Evolutionary conservation across 53 echinoderm and acorn worm species (phyloP).

Genomic region (Henricia sp.): DNA sequence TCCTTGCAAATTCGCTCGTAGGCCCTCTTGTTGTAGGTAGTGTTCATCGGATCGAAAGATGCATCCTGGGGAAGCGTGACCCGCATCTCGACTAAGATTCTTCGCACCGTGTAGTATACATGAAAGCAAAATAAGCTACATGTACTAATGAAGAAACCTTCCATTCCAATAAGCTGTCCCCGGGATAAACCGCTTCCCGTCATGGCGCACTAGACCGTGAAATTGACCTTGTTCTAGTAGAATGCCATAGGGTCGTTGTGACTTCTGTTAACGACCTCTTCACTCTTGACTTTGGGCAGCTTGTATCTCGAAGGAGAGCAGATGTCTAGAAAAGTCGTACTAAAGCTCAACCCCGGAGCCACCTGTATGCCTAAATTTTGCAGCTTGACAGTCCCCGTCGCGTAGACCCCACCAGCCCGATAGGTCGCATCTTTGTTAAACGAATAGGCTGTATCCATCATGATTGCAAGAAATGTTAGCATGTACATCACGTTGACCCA

Average conservation of each 20-base stretch:
- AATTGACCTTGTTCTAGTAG: constrained; percentile 60
- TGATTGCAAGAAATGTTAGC: too few species aligned
- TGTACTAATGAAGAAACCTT: constrained; percentile 12
- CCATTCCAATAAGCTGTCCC: too few species aligned
- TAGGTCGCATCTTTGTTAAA: constrained; percentile 14
- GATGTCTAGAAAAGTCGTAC: constrained; percentile 3
- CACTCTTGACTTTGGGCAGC: constrained; percentile 22
- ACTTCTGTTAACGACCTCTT: constrained; percentile 21
- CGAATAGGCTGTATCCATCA: neutral
- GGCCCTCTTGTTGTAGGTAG: constrained; percentile 29
- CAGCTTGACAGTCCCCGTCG: constrained; percentile 9
- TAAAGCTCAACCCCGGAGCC: constrained; percentile 5
- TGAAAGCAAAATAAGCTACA: constrained; percentile 42
- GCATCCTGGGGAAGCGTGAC: too few species aligned
- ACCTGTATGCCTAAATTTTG: constrained; percentile 19
- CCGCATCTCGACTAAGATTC: too few species aligned
- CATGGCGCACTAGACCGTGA: constrained; percentile 64
- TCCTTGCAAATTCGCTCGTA: constrained; percentile 31
- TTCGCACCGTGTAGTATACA: constrained; percentile 35
- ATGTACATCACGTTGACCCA: constrained; percentile 36
- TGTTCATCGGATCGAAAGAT: constrained; percentile 34
- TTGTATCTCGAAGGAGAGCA: constrained; percentile 1
- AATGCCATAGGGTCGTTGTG: constrained; percentile 43
- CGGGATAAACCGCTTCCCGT: constrained; percentile 44
- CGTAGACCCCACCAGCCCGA: constrained; percentile 19